Base-by-base conservation (phyloP, 2,113 vertebrate species). In the Scolopax mira region DNA sequence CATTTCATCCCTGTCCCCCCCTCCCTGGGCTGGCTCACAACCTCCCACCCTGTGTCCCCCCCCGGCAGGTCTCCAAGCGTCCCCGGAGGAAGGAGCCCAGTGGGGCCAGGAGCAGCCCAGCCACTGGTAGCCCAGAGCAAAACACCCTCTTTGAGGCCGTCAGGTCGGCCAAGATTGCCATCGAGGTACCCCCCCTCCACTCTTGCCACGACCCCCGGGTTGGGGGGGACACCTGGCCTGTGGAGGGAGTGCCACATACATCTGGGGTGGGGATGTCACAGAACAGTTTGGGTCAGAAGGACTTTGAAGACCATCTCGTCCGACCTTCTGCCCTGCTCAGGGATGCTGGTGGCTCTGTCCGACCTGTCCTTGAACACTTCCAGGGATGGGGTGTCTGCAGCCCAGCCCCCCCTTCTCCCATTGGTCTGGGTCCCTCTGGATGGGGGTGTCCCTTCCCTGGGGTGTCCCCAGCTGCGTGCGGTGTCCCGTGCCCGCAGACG, bases 71-170 rank as follows among this genome's bases (percentile, higher is more conserved):
- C 22, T 46, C 66, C 22, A 98, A 97, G 91, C 85, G 89, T 64
- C 61, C 65, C 41, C 94, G 92, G 61, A 98, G 98, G 87, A 98
- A 96, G 90, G 97, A 89, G 83, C 89, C 88, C 28, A 75, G 23
- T 18, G 13, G 18, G 21, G 74, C 95, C 52, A 58, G 54, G 96
- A 92, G 65, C 89, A 85, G 64, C 69, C 64, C 94, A 60, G 81
- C 60, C 15, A 18, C 30, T 9, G 35, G 85, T 92, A 80, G 94
- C 57, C 84, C 55, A 18, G 85, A 79, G 30, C 79, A 91, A 44
- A 94, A 71, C 85, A 82, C 98, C 71, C 98, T 99, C 84, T 99
- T 98, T 42, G 97, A 98, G 75, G 98, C 98, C 30, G 94, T 99
- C 85, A 79, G 71, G 86, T 96, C 95, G 31, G 99, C 98, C 90